These are phyloP conservation scores for Dicranocentrus wangi DNA, from an alignment of 2,888 invertebrate species.

Conservation along the genomic window DNA sequence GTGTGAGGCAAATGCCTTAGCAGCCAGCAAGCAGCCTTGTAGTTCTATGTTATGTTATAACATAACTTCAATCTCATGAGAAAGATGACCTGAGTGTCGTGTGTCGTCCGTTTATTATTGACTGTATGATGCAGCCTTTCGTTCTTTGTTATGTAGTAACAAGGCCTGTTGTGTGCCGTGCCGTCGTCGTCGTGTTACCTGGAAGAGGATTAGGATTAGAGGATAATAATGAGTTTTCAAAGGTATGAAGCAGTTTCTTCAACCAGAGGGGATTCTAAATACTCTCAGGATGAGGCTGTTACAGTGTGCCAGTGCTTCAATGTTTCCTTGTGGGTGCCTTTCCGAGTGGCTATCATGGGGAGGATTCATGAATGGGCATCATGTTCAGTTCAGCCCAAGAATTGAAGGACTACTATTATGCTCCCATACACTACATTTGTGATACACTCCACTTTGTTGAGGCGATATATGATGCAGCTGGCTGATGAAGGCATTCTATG, in stretches of 20 bases:
- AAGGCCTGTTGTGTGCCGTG: not conserved
- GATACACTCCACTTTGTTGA: too few relatives aligned
- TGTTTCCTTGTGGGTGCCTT: not conserved
- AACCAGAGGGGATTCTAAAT: slow-evolving; percentile 18
- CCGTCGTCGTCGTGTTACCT: too few relatives aligned
- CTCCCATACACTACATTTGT: too few relatives aligned
- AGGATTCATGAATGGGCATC: not conserved
- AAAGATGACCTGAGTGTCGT: slow-evolving; percentile 45
- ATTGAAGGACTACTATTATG: too few relatives aligned
- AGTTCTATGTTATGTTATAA: slow-evolving; percentile 17
- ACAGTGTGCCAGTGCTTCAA: not conserved
- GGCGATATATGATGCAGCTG: not conserved
- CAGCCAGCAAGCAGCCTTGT: slow-evolving; percentile 16
- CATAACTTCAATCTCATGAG: slow-evolving; percentile 35
- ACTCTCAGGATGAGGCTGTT: not conserved
- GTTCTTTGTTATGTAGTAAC: slow-evolving; percentile 31
- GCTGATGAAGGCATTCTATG: slow-evolving; percentile 24
- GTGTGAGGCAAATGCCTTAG: not conserved
- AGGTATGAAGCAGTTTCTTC: slow-evolving; percentile 12
- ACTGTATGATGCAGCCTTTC: slow-evolving; percentile 1
- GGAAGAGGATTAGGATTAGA: too few relatives aligned
- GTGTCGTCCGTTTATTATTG: slow-evolving; percentile 8
- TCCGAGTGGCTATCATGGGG: too few relatives aligned
- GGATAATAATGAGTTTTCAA: not conserved
- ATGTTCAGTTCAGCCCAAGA: too few relatives aligned